Percentiles rank a stretch among this genome's conserved stretches.
Evolutionary conservation across 53 echinoderm and acorn worm genomes (phyloP).

Genomic region (Echinometra lucunter): DNA sequence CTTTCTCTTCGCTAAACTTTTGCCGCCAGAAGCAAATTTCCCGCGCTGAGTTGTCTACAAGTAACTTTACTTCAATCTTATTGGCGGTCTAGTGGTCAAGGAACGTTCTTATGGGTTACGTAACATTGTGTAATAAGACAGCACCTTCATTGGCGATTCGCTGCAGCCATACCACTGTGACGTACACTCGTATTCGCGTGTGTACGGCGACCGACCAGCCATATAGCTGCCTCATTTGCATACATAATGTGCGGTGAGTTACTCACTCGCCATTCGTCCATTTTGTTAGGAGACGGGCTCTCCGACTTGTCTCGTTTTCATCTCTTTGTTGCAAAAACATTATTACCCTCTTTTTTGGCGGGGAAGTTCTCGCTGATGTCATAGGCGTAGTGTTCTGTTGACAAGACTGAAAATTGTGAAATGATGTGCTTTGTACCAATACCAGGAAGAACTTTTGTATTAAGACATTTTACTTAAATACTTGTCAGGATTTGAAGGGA

Average conservation of each 20-base stretch:
- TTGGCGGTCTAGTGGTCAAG: slow-evolving; percentile 54
- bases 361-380: slow-evolving; percentile 4
- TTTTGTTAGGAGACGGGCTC: slow-evolving; percentile 55
- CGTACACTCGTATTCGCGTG: not conserved
- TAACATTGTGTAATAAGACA: slow-evolving; percentile 61
- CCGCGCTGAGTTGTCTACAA: slow-evolving; percentile 54
- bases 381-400: not conserved
- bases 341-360: slow-evolving; percentile 6
- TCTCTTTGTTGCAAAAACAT: slow-evolving; percentile 59
- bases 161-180: slow-evolving; percentile 20
- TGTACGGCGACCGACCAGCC: not conserved
- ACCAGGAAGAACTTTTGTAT: not conserved
- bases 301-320: not conserved
- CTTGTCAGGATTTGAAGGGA: not conserved
- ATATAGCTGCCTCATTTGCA: slow-evolving; percentile 69
- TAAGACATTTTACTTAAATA: not conserved
- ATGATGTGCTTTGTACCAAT: not conserved
- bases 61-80: slow-evolving; percentile 13
- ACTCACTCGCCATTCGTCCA: slow-evolving; percentile 69
- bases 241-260: slow-evolving; percentile 63
- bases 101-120: slow-evolving; percentile 61
- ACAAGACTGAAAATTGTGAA: not conserved
- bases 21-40: slow-evolving; percentile 3
- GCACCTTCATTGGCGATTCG: slow-evolving; percentile 60
- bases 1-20: not conserved